phyloP scores from a whole-genome alignment of 2,888 invertebrate genomes.

The Malthinus flaveolus region DNA sequence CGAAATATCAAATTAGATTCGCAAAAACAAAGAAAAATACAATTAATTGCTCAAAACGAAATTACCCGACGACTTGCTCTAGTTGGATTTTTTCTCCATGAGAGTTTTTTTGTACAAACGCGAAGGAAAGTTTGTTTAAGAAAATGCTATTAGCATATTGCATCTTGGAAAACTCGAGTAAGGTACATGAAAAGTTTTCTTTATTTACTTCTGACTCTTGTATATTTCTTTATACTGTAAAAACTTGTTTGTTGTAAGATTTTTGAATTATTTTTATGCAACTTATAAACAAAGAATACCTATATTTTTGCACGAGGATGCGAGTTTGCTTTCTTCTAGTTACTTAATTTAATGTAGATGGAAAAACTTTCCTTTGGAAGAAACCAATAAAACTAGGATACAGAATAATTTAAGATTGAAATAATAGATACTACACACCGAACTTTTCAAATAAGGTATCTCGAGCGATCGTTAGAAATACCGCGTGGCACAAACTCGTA shows the following conservation, averaged over 20 bases:
- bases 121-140: constrained; percentile 23
- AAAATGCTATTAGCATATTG: constrained; percentile 30
- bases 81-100: constrained; percentile 18
- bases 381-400: too few relatives aligned
- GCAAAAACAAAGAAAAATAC: constrained; percentile 15
- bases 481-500: too few relatives aligned
- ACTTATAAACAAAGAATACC: neutral
- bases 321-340: neutral
- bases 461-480: too few relatives aligned
- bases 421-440: too few relatives aligned
- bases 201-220: constrained; percentile 36
- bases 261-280: constrained; percentile 4
- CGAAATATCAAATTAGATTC: neutral
- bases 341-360: neutral
- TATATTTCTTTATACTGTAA: constrained; percentile 35
- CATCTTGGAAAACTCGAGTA: constrained; percentile 20
- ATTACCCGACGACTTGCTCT: constrained; percentile 9
- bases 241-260: constrained; percentile 12
- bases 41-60: constrained; percentile 15
- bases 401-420: too few relatives aligned
- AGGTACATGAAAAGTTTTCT: constrained; percentile 25
- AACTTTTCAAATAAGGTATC: too few relatives aligned
- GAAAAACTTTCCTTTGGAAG: too few relatives aligned
- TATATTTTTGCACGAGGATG: neutral
- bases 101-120: constrained; percentile 21